These are phyloP conservation scores for Drosophila macrothrix DNA, from an alignment of 2,888 invertebrate species.

Conservation along the genomic window DNA sequence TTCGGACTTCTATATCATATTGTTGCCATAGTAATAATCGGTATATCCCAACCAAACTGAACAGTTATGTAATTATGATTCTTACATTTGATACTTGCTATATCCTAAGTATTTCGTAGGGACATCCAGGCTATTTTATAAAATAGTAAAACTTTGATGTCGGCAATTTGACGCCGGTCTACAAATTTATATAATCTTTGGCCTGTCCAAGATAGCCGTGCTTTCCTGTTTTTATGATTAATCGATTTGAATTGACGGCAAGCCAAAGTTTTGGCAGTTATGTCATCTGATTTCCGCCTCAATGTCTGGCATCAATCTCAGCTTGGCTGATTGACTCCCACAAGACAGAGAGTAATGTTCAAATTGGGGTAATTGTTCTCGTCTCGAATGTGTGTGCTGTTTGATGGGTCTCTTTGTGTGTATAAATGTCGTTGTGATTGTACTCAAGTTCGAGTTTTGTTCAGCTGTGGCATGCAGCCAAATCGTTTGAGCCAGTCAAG, in stretches of 20 bases:
- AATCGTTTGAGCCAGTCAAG: constrained; percentile 52
- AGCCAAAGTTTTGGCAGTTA: constrained; percentile 19
- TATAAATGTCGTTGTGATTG: constrained; percentile 4
- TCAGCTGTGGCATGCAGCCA: constrained; percentile 21
- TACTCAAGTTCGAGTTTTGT: constrained; percentile 1
- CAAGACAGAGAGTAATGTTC: constrained; percentile 42
- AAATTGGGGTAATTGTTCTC: constrained; percentile 69
- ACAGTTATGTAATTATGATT: not conserved
- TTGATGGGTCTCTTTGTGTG: not conserved
- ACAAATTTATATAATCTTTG: not conserved
- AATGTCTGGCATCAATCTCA: constrained; percentile 32
- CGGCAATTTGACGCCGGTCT: not conserved
- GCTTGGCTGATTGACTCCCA: constrained; percentile 64
- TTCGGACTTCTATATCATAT: not conserved
- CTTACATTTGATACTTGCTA: not conserved
- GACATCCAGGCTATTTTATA: not conserved
- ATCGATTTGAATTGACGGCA: not conserved
- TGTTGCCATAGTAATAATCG: not conserved
- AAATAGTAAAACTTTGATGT: not conserved
- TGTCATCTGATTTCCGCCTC: constrained; percentile 36
- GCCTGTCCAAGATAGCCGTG: not conserved
- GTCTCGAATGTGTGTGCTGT: constrained; percentile 15
- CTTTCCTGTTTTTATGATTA: constrained; percentile 2
- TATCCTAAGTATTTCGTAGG: not conserved
- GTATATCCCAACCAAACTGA: not conserved